Base-by-base conservation (phyloP, 2,113 vertebrate genomes). In the Aspidoscelis tigris region DNA sequence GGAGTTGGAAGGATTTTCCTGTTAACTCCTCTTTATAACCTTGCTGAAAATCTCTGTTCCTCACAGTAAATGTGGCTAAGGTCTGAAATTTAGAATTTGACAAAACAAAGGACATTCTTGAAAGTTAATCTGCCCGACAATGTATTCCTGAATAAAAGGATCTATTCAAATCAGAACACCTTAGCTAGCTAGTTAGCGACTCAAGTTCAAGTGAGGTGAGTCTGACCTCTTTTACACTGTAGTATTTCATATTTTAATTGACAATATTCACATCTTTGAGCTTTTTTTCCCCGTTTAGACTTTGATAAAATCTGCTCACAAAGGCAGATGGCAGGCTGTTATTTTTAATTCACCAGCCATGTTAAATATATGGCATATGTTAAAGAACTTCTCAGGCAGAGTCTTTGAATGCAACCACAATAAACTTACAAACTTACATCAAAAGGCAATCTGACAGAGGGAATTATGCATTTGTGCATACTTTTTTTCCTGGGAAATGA, bases 311-410 rank as follows among this genome's bases (percentile, higher is more conserved):
- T 95, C 93, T 95, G 93, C 93, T 96, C 95, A 93, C 93, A 94
- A 92, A 95, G 94, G 95, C 96, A 97, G 96, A 96, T 96, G 96
- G 96, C 89, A 93, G 94, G 94, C 92, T 96, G 95, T 96, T 96
- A 96, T 96, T 97, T 97, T 96, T 96, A 97, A 96, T 96, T 96
- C 96, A 95, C 95, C 96, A 95, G 95, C 95, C 93, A 95, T 95
- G 95, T 96, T 96, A 96, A 96, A 96, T 96, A 96, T 95, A 95
- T 95, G 93, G 96, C 96, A 96, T 96, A 96, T 96, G 96, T 96
- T 95, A 95, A 87, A 96, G 95, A 95, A 96, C 91, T 95, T 96
- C 93, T 95, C 94, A 96, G 94, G 93, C 91, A 7, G 94, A 96
- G 95, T 89, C 94, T 96, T 96, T 95, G 96, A 95, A 93, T 94